These are phyloP conservation scores for Trachymyrmex cornetzi DNA, from an alignment of 1,140 invertebrate species.

Conservation along the genomic window DNA sequence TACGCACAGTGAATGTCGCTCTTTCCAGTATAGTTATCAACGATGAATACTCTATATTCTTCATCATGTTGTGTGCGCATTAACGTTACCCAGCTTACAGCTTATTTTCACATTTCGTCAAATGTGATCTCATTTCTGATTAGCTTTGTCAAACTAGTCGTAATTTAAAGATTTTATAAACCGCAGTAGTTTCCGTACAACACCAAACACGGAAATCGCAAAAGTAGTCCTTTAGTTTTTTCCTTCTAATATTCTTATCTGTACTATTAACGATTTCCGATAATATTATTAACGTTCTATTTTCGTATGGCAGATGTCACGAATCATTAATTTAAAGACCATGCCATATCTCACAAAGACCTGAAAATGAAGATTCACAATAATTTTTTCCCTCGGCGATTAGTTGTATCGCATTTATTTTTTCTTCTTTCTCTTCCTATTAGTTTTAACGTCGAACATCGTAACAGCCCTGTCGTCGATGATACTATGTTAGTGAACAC, in stretches of 20 bases:
- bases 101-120: background rate
- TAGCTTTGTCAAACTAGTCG: slow-evolving; percentile 18
- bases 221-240: slow-evolving; percentile 18
- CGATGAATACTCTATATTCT: background rate
- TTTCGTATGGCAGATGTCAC: slow-evolving; percentile 44
- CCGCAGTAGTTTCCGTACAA: slow-evolving; percentile 3
- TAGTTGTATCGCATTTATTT: background rate
- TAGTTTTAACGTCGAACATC: slow-evolving; percentile 30
- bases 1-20: slow-evolving; percentile 4
- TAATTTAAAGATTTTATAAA: slow-evolving; percentile 27
- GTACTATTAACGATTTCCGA: slow-evolving; percentile 33
- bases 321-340: slow-evolving; percentile 29
- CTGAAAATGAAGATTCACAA: slow-evolving; percentile 5
- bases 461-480: slow-evolving; percentile 40
- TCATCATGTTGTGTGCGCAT: slow-evolving; percentile 46
- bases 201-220: slow-evolving; percentile 15
- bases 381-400: background rate
- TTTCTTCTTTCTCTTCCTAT: slow-evolving; percentile 9
- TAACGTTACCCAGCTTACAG: background rate
- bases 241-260: slow-evolving; percentile 17
- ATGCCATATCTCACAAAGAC: slow-evolving; percentile 5
- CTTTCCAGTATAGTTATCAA: slow-evolving; percentile 14
- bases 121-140: slow-evolving; percentile 17
- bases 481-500: slow-evolving; percentile 63
- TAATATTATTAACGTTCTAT: slow-evolving; percentile 38